phyloP scores from a whole-genome alignment of 2,888 invertebrate genomes.

The Drosophila tripunctata region DNA sequence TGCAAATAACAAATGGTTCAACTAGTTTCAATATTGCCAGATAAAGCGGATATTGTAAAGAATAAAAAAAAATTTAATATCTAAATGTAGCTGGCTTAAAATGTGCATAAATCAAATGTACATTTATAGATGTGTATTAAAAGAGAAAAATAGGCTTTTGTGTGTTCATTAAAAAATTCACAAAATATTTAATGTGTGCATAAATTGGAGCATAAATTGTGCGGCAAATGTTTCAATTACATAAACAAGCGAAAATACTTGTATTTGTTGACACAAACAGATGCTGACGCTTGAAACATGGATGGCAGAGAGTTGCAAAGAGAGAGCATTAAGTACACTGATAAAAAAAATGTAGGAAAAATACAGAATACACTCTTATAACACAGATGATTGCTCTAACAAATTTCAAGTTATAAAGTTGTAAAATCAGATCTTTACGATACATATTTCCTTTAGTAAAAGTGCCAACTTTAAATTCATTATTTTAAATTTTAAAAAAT shows the following conservation, averaged over 20 bases:
- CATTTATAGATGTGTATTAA: neutral
- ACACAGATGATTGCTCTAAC: too few species aligned
- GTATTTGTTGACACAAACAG: constrained; percentile 31
- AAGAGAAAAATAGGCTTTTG: constrained; percentile 11
- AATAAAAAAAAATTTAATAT: constrained; percentile 1
- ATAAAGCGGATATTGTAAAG: neutral
- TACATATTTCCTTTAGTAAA: too few species aligned
- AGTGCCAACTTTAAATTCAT: too few species aligned
- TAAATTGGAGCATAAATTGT: constrained; percentile 51
- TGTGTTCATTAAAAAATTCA: constrained; percentile 30
- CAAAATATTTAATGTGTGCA: constrained; percentile 39
- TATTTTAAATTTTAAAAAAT: too few species aligned
- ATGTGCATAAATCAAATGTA: constrained; percentile 9
- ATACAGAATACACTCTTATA: too few species aligned
- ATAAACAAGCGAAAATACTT: constrained; percentile 30
- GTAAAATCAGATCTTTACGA: too few species aligned
- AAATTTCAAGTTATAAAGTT: too few species aligned
- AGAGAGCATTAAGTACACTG: too few species aligned
- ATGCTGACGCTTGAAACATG: neutral
- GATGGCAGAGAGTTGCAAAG: neutral
- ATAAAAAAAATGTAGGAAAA: too few species aligned
- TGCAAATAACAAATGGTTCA: constrained; percentile 1
- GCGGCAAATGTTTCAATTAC: constrained; percentile 62
- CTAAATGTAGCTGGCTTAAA: constrained; percentile 20
- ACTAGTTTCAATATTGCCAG: constrained; percentile 7